Base-by-base conservation (phyloP, 2,113 vertebrate genomes). In the Cebidichthys violaceus region DNA sequence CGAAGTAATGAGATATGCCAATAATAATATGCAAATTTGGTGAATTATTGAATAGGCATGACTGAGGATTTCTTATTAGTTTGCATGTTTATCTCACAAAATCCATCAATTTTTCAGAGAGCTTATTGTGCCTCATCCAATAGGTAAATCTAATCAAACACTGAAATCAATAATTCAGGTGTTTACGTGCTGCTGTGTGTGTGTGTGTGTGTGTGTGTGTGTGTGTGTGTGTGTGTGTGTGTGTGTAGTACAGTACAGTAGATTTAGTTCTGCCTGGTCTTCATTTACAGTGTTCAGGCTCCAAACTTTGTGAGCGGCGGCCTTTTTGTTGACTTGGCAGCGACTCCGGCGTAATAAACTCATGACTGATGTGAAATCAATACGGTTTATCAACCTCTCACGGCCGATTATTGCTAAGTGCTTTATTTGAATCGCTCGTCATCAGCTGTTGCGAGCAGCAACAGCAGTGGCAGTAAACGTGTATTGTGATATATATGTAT, bases 21-120 rank as follows among this genome's bases (percentile, higher is more conserved):
- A 94, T 94, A 95, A 94, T 93, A 94, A 94, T 93, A 95, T 95
- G 94, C 87, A 95, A 94, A 95, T 95, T 67, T 62, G 15, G 70
- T 93, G 91, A 95, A 95, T 95, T 95, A 95, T 95, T 95, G 85
- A 95, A 93, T 80, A 94, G 90, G 85, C 91, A 90, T 90, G 87
- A 93, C 90, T 85, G 88, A 81, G 86, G 83, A 85, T 89, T 91
- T 93, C 85, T 85, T 91, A 94, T 93, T 93, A 89, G 91, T 86
- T 92, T 89, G 88, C 87, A 91, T 93, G 88, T 94, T 93, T 94
- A 93, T 93, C 89, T 90, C 55, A 73, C 84, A 85, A 89, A 86
- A 84, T 79, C 57, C 82, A 92, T 92, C 22, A 79, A 88, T 92
- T 89, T 94, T 91, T 91, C 81, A 83, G 88, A 84, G 74, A 52